Percentiles rank a stretch among this genome's conserved stretches.
phyloP scores from a whole-genome alignment of 2,797 vertebrate species.

The Pantherophis alleghaniensis region DNA sequence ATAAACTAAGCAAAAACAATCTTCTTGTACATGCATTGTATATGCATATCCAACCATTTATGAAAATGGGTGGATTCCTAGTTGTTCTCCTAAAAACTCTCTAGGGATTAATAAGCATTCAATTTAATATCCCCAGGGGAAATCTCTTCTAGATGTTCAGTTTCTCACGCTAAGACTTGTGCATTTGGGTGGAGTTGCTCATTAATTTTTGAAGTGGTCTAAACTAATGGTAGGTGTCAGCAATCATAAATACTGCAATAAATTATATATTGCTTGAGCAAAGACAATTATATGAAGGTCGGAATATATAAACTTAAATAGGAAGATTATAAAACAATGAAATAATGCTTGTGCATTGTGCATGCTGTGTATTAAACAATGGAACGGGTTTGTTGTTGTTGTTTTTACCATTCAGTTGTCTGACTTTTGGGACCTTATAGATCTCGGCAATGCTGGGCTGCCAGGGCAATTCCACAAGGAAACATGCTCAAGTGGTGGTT shows the following conservation, averaged over 20 bases:
- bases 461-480: too few relatives aligned
- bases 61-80: constrained; percentile 4
- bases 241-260: constrained; percentile 50
- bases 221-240: constrained; percentile 52
- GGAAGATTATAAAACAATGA: constrained; percentile 7
- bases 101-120: constrained; percentile 29
- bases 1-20: constrained; percentile 36
- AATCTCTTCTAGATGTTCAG: constrained; percentile 41
- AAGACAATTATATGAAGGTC: constrained; percentile 14
- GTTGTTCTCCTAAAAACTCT: constrained; percentile 29
- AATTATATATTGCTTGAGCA: constrained; percentile 40
- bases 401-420: neutral
- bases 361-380: neutral
- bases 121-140: constrained; percentile 43
- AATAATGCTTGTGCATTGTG: neutral
- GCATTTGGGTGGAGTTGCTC: constrained; percentile 39
- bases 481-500: too few relatives aligned
- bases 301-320: constrained; percentile 7
- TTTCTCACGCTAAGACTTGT: constrained; percentile 57
- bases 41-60: neutral
- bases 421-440: neutral
- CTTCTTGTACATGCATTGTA: constrained; percentile 15
- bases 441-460: too few relatives aligned
- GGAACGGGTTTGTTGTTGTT: neutral
- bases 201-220: constrained; percentile 56